Evolutionary conservation across 2,797 vertebrate species (phyloP), one percentile per base, ranked within the genome.

Genomic region (Okamejei kenojei): DNA sequence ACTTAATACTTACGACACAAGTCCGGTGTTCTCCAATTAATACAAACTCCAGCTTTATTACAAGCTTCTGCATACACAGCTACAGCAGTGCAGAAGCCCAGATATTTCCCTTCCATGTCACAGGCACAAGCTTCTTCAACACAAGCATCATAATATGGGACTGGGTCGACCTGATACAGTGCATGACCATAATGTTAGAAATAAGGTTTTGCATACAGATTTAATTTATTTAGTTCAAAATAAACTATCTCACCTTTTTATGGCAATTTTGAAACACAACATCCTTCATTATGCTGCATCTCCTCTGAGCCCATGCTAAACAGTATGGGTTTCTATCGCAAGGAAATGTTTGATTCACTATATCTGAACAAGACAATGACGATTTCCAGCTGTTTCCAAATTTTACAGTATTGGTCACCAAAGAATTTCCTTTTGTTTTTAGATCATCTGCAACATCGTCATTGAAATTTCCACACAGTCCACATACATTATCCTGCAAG

Each of bases 21-120:
- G 93, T 98, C 97, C 0, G 97, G 97, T 26, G 96, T 97, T 93
- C 97, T 97, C 97, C 97, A 98, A 0, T 95, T 93, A 73, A 97
- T 93, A 88, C 97, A 98, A 93, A 97, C 94, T 0, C 96, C 95
- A 23, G 94, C 95, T 0, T 95, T 95, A 0, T 95, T 96, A 94
- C 97, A 98, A 0, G 96, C 97, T 93, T 97, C 97, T 19, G 97
- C 97, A 0, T 98, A 98, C 93, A 97, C 96, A 0, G 97, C 96
- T 93, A 98, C 96, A 0, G 97, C 96, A 0, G 97, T 98, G 94
- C 97, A 98, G 95, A 97, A 98, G 0, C 97, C 97, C n/a, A 97
- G 94, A 93, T 97, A 97, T 94, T 97, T 97, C 29, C 97, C 97
- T 93, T 97, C 97, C 95, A 97, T 97, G 93, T 97, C 96, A 94